These are phyloP conservation scores for Sebastes dallii DNA, from an alignment of 2,797 vertebrate species.

Conservation along the genomic window DNA sequence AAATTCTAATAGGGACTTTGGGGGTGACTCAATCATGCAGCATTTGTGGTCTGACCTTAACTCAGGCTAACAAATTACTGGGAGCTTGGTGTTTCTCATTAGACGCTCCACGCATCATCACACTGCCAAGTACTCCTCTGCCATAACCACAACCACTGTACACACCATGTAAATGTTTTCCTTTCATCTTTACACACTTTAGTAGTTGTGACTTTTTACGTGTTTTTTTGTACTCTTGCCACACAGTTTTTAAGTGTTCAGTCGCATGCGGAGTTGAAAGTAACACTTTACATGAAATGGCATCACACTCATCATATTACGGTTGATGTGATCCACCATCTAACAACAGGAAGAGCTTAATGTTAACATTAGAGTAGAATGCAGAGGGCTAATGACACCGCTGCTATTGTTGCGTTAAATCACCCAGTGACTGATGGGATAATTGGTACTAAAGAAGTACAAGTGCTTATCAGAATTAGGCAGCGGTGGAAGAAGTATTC, in stretches of 20 bases:
- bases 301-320: background rate
- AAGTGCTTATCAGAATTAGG: background rate
- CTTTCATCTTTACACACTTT: conserved; percentile 20
- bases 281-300: background rate
- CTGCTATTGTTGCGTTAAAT: background rate
- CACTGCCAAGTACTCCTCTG: conserved; percentile 45
- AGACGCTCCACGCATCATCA: conserved; percentile 64
- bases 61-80: conserved; percentile 66
- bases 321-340: background rate
- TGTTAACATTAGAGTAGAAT: background rate
- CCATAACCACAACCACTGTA: conserved; percentile 34
- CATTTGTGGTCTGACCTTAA: conserved; percentile 76
- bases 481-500: background rate
- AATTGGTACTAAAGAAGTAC: background rate
- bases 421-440: background rate
- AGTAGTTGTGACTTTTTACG: background rate
- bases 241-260: background rate
- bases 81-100: conserved; percentile 74
- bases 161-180: conserved; percentile 11
- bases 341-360: background rate
- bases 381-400: background rate
- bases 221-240: background rate
- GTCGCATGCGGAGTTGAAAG: background rate
- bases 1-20: conserved; percentile 75
- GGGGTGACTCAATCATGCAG: conserved; percentile 71